These are phyloP conservation scores for Crotalus tigris DNA, from an alignment of 2,113 vertebrate species.

Conservation along the genomic window DNA sequence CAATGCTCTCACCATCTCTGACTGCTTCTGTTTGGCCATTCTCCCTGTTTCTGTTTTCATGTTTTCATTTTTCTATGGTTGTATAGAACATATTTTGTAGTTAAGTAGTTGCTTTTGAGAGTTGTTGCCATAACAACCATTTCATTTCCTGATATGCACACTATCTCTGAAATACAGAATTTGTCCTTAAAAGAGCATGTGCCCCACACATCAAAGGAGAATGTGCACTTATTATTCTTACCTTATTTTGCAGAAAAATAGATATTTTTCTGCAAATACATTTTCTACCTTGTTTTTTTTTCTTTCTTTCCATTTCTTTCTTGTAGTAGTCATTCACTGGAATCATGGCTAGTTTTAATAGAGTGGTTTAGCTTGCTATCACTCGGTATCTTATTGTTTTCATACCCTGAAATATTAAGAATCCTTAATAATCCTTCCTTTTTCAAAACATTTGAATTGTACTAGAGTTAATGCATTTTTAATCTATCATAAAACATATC, in stretches of 20 bases:
- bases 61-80: slow-evolving; percentile 79
- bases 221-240: slow-evolving; percentile 80
- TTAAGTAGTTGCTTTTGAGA: slow-evolving; percentile 83
- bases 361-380: slow-evolving; percentile 54
- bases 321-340: slow-evolving; percentile 70
- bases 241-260: slow-evolving; percentile 81
- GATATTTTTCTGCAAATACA: slow-evolving; percentile 72
- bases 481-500: slow-evolving; percentile 34
- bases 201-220: slow-evolving; percentile 78
- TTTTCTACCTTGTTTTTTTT: slow-evolving; percentile 75
- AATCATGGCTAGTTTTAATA: slow-evolving; percentile 60
- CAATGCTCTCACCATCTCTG: slow-evolving; percentile 59
- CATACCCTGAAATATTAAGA: slow-evolving; percentile 42
- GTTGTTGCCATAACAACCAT: slow-evolving; percentile 83
- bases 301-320: neutral
- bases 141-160: slow-evolving; percentile 78
- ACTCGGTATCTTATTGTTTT: slow-evolving; percentile 55
- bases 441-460: slow-evolving; percentile 44
- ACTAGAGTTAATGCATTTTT: slow-evolving; percentile 57
- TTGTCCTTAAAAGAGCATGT: slow-evolving; percentile 78
- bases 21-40: slow-evolving; percentile 72
- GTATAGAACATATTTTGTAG: slow-evolving; percentile 80
- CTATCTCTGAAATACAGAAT: slow-evolving; percentile 83
- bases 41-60: slow-evolving; percentile 80
- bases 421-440: slow-evolving; percentile 41